Percentiles rank a stretch among this genome's conserved stretches.
Conservation (phyloP, 2,797 vertebrate genomes). For the Onychomys torridus region DNA sequence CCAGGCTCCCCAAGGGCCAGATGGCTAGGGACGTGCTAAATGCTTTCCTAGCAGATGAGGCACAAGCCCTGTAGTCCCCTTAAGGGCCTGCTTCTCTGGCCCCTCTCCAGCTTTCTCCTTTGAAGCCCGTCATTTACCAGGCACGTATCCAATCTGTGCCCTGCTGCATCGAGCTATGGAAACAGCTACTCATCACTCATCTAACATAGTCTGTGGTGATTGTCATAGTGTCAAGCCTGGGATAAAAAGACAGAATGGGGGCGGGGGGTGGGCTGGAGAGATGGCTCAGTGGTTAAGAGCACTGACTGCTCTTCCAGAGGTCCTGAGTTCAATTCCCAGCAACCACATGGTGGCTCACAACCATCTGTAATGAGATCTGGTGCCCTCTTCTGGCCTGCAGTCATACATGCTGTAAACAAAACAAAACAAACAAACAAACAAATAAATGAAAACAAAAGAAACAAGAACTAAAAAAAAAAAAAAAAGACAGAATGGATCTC, state of each 20-base stretch:
- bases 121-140: background rate
- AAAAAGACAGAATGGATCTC: background rate
- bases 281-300: too few relatives aligned
- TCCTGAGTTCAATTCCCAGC: too few relatives aligned
- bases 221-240: background rate
- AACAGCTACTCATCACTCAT: background rate
- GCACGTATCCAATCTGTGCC: background rate
- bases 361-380: too few relatives aligned
- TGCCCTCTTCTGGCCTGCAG: too few relatives aligned
- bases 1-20: conserved; percentile 7
- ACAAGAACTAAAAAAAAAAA: too few relatives aligned
- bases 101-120: background rate
- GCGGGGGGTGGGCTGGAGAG: too few relatives aligned
- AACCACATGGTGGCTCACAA: too few relatives aligned
- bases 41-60: background rate
- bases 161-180: background rate
- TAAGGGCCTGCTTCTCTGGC: background rate
- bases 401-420: too few relatives aligned
- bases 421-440: too few relatives aligned
- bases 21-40: background rate
- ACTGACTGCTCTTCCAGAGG: too few relatives aligned
- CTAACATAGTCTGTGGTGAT: background rate
- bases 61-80: background rate
- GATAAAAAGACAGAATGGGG: background rate
- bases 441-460: too few relatives aligned